These are phyloP conservation scores for Chelidonichthys spinosus DNA, from an alignment of 2,797 vertebrate genomes.

Conservation along the genomic window DNA sequence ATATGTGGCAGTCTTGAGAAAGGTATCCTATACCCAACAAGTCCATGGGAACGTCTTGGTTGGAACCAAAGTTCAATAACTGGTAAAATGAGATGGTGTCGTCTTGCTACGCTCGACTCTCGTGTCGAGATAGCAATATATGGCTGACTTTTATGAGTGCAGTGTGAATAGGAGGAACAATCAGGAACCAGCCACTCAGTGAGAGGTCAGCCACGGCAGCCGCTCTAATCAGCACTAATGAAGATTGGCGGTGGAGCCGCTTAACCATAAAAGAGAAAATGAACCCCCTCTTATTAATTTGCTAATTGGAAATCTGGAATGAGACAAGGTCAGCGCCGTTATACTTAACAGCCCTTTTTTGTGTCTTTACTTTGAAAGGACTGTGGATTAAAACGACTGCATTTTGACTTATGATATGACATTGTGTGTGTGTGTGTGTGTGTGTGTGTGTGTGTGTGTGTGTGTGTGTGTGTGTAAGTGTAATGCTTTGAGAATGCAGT, in stretches of 20 bases:
- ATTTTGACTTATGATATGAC: constrained; percentile 12
- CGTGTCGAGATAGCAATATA: constrained; percentile 13
- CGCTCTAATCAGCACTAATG: constrained; percentile 89
- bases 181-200: constrained; percentile 40
- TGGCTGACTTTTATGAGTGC: constrained; percentile 29
- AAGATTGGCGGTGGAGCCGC: constrained; percentile 85
- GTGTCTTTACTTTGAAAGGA: constrained; percentile 27
- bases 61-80: constrained; percentile 5
- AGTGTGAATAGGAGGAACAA: constrained; percentile 36
- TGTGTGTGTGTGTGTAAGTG: not conserved
- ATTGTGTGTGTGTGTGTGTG: too few relatives aligned
- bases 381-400: not conserved
- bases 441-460: too few relatives aligned
- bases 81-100: not conserved
- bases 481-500: constrained; percentile 27
- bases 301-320: constrained; percentile 87
- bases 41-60: not conserved
- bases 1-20: constrained; percentile 16
- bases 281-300: constrained; percentile 85
- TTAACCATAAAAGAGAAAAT: constrained; percentile 81
- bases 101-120: not conserved
- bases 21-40: not conserved
- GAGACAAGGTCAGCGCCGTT: constrained; percentile 76
- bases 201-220: constrained; percentile 56
- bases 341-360: constrained; percentile 27